Evolutionary conservation across 2,888 invertebrate genomes (phyloP).

Genomic region (Eutolmus rufibarbis): DNA sequence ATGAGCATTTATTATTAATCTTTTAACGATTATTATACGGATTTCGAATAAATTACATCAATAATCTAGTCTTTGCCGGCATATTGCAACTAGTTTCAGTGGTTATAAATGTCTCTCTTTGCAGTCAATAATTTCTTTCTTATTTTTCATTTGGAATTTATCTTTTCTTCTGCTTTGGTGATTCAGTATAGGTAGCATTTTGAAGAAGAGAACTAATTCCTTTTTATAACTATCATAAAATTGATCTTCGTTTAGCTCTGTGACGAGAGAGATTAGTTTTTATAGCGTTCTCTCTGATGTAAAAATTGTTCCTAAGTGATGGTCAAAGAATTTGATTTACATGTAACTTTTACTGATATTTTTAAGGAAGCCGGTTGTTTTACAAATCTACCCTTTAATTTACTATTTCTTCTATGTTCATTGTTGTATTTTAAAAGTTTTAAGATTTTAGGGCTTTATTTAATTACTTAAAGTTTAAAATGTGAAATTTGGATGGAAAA

Average conservation of each 20-base stretch:
- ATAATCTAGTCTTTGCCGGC: neutral
- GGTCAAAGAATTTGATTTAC: too few relatives aligned
- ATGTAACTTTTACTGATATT: too few relatives aligned
- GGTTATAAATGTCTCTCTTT: neutral
- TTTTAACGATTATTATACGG: neutral
- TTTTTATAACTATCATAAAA: neutral
- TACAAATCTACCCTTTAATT: too few relatives aligned
- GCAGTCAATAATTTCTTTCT: neutral
- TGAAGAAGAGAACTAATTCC: neutral
- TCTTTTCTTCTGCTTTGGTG: neutral
- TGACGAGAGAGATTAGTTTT: neutral
- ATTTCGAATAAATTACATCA: neutral
- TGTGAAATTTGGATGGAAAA: too few relatives aligned
- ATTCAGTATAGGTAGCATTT: neutral
- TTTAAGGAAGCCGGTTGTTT: too few relatives aligned
- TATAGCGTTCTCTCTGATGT: neutral
- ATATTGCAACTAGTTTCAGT: neutral
- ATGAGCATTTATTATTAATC: neutral
- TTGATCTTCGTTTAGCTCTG: neutral
- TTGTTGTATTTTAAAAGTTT: too few relatives aligned
- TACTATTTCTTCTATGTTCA: too few relatives aligned
- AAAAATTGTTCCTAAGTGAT: too few relatives aligned
- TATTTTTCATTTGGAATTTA: neutral
- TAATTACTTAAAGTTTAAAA: too few relatives aligned
- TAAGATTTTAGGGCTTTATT: too few relatives aligned